Evolutionary conservation across 2,113 vertebrate species (phyloP), one percentile per base, ranked within the genome.

Genomic region (Sterna hirundo): DNA sequence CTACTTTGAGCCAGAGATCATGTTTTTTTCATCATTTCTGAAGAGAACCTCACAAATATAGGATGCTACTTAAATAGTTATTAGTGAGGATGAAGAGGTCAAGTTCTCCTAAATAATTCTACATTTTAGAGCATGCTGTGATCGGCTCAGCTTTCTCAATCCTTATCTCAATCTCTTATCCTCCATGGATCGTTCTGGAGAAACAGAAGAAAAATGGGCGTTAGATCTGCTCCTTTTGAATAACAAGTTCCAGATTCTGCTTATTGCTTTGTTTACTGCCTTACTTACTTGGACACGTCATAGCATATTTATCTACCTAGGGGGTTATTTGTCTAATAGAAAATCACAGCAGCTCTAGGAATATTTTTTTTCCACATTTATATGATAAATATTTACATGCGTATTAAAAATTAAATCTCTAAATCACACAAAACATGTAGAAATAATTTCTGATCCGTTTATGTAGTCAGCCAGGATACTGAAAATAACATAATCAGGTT

Each of bases 371-470:
- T 5, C 11, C 3, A 22, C 5, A 80, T 77, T 76, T 65, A 38
- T 29, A 26, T 25, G 8, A 75, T 38, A 80, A 95, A 92, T 93
- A 91, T 94, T 95, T 94, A 34, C 14, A 22, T 69, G 29, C 16
- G 25, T 61, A 54, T 79, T 95, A 85, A 93, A 93, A 92, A 77
- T 9, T 3, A 85, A 80, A 95, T 70, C 34, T 83, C 42, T 85
- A 84, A 66, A 91, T 87, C 20, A 8, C 2, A 5, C 15, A 70
- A 88, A 95, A 49, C 30, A 61, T 30, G 21, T 6, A 72, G 69
- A 96, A 94, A 75, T 58, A n/a, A 21, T 86, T 88, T 88, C 94
- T 90, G 3, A 64, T 58, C 36, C 72, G 7, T 74, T 94, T 93
- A 55, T 2, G 0, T 42, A 54, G 49, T 61, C 52, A 92, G 20